Percentiles rank a stretch among this genome's conserved stretches.
phyloP scores from a whole-genome alignment of 1,140 invertebrate genomes.

The Anadara kagoshimensis region DNA sequence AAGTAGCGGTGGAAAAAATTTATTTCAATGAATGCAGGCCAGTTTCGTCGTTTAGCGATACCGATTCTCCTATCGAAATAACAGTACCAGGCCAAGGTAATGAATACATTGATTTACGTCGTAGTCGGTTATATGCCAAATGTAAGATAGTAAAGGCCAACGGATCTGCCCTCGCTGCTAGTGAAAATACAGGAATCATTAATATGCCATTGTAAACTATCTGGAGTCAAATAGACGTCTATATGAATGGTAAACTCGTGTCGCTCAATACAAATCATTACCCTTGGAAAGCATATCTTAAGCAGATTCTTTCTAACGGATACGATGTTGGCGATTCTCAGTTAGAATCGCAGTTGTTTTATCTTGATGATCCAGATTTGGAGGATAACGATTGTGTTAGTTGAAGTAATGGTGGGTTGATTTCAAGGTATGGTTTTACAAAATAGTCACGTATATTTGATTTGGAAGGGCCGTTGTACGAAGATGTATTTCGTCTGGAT shows the following conservation, averaged over 20 bases:
- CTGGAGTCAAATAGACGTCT: slow-evolving; percentile 42
- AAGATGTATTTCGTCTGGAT: slow-evolving; percentile 14
- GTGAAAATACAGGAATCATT: slow-evolving; percentile 30
- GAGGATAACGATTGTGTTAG: background rate
- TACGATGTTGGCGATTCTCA: slow-evolving; percentile 16
- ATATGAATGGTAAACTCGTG: slow-evolving; percentile 41
- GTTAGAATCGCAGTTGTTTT: slow-evolving; percentile 27
- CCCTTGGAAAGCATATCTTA: slow-evolving; percentile 22
- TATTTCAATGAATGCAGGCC: slow-evolving; percentile 24
- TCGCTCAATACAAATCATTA: slow-evolving; percentile 25
- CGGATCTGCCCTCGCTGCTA: slow-evolving; percentile 12
- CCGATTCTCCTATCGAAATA: too few species aligned
- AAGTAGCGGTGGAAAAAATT: slow-evolving; percentile 32
- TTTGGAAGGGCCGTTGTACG: slow-evolving; percentile 16
- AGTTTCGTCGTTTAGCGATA: slow-evolving; percentile 7
- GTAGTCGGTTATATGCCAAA: slow-evolving; percentile 32
- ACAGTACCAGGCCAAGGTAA: slow-evolving; percentile 19
- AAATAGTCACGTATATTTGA: slow-evolving; percentile 9
- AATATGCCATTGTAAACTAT: slow-evolving; percentile 26
- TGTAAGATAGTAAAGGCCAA: slow-evolving; percentile 27
- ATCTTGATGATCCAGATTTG: slow-evolving; percentile 1
- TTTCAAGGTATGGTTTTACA: background rate
- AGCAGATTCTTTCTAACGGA: slow-evolving; percentile 18
- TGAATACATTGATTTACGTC: slow-evolving; percentile 39
- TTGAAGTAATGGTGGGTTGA: background rate